These are phyloP conservation scores for Drosophila mettleri DNA, from an alignment of 2,888 invertebrate genomes.

Conservation along the genomic window DNA sequence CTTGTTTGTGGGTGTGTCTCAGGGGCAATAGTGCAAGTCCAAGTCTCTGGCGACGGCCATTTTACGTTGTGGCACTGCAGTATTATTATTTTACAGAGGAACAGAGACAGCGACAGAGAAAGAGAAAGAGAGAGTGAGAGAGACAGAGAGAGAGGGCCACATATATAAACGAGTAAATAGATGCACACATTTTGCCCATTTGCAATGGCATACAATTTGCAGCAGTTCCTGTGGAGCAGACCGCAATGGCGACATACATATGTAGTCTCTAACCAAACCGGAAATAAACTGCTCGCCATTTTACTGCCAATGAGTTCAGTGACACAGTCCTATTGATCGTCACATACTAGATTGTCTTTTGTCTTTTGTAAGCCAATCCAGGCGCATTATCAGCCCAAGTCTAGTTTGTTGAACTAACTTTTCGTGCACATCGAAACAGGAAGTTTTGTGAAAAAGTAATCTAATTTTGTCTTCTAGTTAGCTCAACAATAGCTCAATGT, in stretches of 20 bases:
- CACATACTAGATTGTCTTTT: constrained; percentile 10
- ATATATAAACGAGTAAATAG: constrained; percentile 9
- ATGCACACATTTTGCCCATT: constrained; percentile 24
- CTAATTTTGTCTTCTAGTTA: too few relatives aligned
- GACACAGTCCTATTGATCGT: constrained; percentile 45
- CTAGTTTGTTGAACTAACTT: constrained; percentile 7
- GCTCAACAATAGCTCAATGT: too few relatives aligned
- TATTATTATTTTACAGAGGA: constrained; percentile 49
- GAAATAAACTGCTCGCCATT: constrained; percentile 45
- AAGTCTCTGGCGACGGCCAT: constrained; percentile 38
- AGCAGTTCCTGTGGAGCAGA: constrained; percentile 39
- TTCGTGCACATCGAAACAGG: background rate
- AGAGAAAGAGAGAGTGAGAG: too few relatives aligned
- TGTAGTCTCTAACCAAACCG: constrained; percentile 40
- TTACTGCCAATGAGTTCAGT: constrained; percentile 48
- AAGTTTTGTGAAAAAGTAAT: too few relatives aligned
- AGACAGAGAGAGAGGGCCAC: background rate
- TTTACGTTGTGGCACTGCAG: constrained; percentile 53
- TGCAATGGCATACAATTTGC: constrained; percentile 45
- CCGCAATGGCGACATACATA: constrained; percentile 20
- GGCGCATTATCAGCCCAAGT: background rate
- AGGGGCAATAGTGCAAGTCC: constrained; percentile 18
- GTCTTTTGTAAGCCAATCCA: background rate
- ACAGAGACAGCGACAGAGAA: background rate
- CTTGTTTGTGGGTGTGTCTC: constrained; percentile 9